Evolutionary conservation across 2,797 vertebrate species (phyloP).

Genomic region (Sebastes cheni): DNA sequence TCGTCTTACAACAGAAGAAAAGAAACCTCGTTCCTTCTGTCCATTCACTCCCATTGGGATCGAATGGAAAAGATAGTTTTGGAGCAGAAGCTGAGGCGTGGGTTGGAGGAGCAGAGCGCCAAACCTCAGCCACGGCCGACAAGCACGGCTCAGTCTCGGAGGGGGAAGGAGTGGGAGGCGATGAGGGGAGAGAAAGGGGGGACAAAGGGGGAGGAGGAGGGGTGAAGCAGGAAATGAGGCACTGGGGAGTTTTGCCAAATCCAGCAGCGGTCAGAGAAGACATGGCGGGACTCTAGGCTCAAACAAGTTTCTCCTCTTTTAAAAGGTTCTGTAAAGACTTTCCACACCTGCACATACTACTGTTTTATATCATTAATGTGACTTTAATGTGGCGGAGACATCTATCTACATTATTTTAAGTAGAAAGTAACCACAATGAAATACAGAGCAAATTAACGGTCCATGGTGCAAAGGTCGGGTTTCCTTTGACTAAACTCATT

Average conservation of each 20-base stretch:
- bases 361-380: background rate
- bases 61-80: constrained; percentile 67
- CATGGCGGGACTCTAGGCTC: constrained; percentile 3
- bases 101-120: constrained; percentile 57
- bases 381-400: background rate
- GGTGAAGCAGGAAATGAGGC: constrained; percentile 65
- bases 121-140: constrained; percentile 62
- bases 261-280: constrained; percentile 31
- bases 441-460: background rate
- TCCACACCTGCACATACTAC: background rate
- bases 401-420: background rate
- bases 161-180: constrained; percentile 52
- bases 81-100: constrained; percentile 60
- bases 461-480: too few species aligned
- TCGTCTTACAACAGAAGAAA: constrained; percentile 8
- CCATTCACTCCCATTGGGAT: constrained; percentile 37
- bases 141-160: constrained; percentile 49
- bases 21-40: constrained; percentile 7
- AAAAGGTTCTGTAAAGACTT: background rate
- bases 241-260: constrained; percentile 51
- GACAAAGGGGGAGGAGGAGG: constrained; percentile 8
- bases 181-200: constrained; percentile 33
- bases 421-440: background rate
- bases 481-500: background rate
- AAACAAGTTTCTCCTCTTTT: constrained; percentile 14